Base-by-base conservation (phyloP, 2,888 invertebrate species). In the Boloria euphrosyne region DNA sequence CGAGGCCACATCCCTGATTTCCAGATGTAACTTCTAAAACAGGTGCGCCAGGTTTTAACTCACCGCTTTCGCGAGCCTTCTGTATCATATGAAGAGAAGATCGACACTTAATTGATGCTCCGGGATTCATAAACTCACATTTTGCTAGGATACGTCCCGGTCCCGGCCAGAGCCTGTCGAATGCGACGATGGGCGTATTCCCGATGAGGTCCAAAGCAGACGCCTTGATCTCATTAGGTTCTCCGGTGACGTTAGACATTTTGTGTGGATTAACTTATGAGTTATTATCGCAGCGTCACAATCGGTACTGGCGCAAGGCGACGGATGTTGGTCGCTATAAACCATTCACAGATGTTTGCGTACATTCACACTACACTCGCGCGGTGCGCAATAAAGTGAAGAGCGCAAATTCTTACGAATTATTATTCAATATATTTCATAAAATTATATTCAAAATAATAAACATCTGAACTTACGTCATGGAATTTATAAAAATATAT, bases 101-200 rank as follows among this genome's bases (percentile, higher is more conserved):
- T 16, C 91, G 85, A 62, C 86, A 86, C 79, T 91, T 91, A 47
- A 91, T 83, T 2, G 91, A 91, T 13, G 85, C 90, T 38, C 91
- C 89, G 6, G 91, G 91, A 62, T 90, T 91, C 90, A 90, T 91
- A 68, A 87, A 91, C 74, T 91, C 91, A 78, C 91, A 91, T 84
- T 91, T 91, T 2, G 83, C 91, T 52, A 91, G 74, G 64, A 91
- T 84, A 38, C 91, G 78, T 13, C 91, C 91, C 1, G 91, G 90
- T 2, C 91, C 91, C 1, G 85, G 70, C 70, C 90, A 79, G 1
- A 91, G 67, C 47, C 91, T 85, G 68, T 91, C 91, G 50, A 91
- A 78, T 1, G 91, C 91, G 13, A 91, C 84, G 46, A 91, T 78
- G 4, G 91, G 91, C 1, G 91, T 91, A 70, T 89, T 86, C 7